Evolutionary conservation across 1,140 invertebrate genomes (phyloP), one percentile per base, ranked within the genome.

Genomic region (Solen grandis): DNA sequence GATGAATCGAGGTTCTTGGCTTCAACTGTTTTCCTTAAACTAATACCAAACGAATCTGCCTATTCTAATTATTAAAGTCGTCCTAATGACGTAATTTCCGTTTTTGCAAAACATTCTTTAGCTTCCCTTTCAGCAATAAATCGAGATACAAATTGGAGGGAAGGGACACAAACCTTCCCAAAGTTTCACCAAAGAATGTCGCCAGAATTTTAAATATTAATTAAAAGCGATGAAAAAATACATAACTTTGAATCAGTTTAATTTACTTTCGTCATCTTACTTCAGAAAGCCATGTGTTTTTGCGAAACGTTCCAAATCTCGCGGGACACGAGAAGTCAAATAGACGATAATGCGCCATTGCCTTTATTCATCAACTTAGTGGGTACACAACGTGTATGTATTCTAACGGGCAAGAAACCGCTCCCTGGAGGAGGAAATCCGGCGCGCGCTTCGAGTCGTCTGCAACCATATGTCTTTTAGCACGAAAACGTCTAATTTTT

Each of bases 401-500:
- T 69, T 69, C 62, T 60, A 60, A 68, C 62, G 65, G 46, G 50
- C 63, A 35, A 41, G 36, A 59, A 76, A 66, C 60, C 38, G 60
- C 57, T 76, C 74, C 74, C 74, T 25, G 52, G 63, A 46, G 74
- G 25, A 50, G 41, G 60, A 65, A 57, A 46, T 46, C 41, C 41
- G 19, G 41, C 41, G 19, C 41, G 41, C 41, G 74, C 55, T 76
- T 55, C 46, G 46, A 65, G 57, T 55, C 62, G 63, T 65, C 60
- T 65, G 60, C 25, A 19, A 54, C 63, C 27, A 66, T 65, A 78
- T 78, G 75, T 38, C 63, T 69, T 78, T 54, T 68, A 29, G 54
- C 75, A 78, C 75, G 75, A 29, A 78, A 78, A 31, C 38, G 57
- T n/a, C 75, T 46, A 68, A 78, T 68, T 78, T 78, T 63, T 50